Conservation (phyloP, 2,888 invertebrate genomes). For the Hirtodrosophila histrioides region DNA sequence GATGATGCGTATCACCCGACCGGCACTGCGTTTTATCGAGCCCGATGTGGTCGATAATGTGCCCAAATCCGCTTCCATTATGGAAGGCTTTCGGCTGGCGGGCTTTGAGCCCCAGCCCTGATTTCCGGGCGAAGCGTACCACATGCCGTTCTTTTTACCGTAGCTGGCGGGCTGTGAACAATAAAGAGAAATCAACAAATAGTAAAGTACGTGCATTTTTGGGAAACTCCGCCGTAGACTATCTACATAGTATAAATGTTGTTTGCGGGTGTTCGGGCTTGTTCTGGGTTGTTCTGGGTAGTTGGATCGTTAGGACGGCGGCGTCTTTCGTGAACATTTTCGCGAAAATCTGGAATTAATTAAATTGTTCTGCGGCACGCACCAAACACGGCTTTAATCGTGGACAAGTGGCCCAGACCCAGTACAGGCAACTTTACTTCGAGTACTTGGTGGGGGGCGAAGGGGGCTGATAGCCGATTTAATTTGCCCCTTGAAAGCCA, state of each 20-base stretch:
- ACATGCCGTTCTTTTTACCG: constrained; percentile 95
- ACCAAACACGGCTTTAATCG: constrained; percentile 46
- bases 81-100: constrained; percentile 92
- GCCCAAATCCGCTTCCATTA: constrained; percentile 90
- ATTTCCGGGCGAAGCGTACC: constrained; percentile 89
- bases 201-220: constrained; percentile 40
- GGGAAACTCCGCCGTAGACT: constrained; percentile 41
- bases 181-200: constrained; percentile 45
- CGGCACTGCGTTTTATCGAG: constrained; percentile 90
- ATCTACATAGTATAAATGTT: constrained; percentile 14
- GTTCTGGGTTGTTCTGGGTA: constrained; percentile 21
- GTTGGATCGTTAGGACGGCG: constrained; percentile 40
- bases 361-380: constrained; percentile 76
- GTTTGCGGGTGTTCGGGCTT: constrained; percentile 17
- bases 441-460: constrained; percentile 7
- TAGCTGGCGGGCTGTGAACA: constrained; percentile 91
- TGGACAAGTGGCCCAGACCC: constrained; percentile 8
- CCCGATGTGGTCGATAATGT: constrained; percentile 88
- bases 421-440: constrained; percentile 22
- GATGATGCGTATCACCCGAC: constrained; percentile 95
- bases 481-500: constrained; percentile 11
- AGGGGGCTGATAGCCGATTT: too few relatives aligned
- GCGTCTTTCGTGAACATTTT: constrained; percentile 62
- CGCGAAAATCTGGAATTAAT: constrained; percentile 80
- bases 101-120: constrained; percentile 88